Base-by-base conservation (phyloP, 2,888 invertebrate genomes). In the Lymantria monacha region DNA sequence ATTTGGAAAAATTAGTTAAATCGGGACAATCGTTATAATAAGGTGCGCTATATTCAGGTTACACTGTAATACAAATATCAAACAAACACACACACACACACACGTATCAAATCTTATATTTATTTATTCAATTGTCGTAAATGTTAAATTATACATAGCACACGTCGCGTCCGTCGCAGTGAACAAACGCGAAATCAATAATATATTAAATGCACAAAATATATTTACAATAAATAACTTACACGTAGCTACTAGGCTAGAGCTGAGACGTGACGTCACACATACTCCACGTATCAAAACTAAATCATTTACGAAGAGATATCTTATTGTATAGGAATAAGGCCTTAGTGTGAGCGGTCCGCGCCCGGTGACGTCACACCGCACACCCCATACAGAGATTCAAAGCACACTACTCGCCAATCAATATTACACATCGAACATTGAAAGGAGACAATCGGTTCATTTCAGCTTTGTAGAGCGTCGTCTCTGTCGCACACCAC, bases 211-310 rank as follows among this genome's bases (percentile, higher is more conserved):
- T 76, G 79, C 78, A 74, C 68, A 67, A 73, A 74, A 72, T 69
- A 75, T 73, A 41, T 41, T 8, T 41, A 41, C 41, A 38, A 33
- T 33, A 33, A 33, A 33, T 33, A 33, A 33, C 33, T 33, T 33
- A 33, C 10, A 33, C 22, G 3, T 33, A 33, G 5, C 33, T 9
- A 10, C 33, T 8, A 22, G 22, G 2, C 2, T 5, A 2, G 22
- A 3, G 5, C 22, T 22, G 22, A 3, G 33, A 33, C 33, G 33
- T 33, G 5, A 10, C 33, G 33, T 8, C 33, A 33, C 3, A 10
- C 13, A 8, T 31, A 41, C 55, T 65, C 57, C 68, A 64, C 61
- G 76, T 84, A 81, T 80, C 79, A 81, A 82, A 84, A 80, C 77
- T 82, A 79, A 73, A 77, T 67, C 2, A 58, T 59, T 71, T 69